Base-by-base conservation (phyloP, 2,888 invertebrate species). In the Sarcophaga rosellei region DNA sequence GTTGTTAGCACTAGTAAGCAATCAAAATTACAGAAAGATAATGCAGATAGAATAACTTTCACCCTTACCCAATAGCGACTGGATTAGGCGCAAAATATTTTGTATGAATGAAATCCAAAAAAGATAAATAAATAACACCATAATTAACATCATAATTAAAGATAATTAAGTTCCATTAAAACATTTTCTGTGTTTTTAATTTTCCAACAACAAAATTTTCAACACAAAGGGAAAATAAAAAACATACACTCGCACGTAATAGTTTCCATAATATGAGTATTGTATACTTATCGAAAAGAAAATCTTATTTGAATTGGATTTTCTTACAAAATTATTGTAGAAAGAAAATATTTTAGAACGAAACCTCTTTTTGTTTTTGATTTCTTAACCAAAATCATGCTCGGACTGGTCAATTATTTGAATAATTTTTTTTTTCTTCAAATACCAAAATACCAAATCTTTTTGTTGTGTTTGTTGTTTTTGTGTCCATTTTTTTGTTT, bases 101-200 rank as follows among this genome's bases (percentile, higher is more conserved):
- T 10, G 17, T 65, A 35, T 65, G 68, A 45, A 57, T 57, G 23
- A 70, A 57, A 70, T 53, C 2, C 53, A 3, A 57, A 53, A 53
- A 53, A 17, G n/a, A n/a, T 17, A 69, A 53, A 53, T 17, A 10
- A 72, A 72, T 53, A 61, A 72, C 35, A 44, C n/a, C 20, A 15
- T 61, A 72, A 61, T 20, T n/a, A 45, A 53, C n/a, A 25, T 45
- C 44, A 47, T 63, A 10, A 74, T 74, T 23, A 63, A 1, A 15
- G 47, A 23, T 63, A 74, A 74, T 63, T 74, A 63, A 63, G n/a
- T n/a, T 63, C 23, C 17, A 63, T 63, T 47, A 62, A 61, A 20
- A 59, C 61, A 47, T 47, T 11, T 47, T 47, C 2, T 47, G 11
- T 47, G 11, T 53, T 12, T 53, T 53, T 12, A 53, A 15, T 59